These are phyloP conservation scores for Standfussiana lucernea DNA, from an alignment of 2,888 invertebrate genomes.

Conservation along the genomic window DNA sequence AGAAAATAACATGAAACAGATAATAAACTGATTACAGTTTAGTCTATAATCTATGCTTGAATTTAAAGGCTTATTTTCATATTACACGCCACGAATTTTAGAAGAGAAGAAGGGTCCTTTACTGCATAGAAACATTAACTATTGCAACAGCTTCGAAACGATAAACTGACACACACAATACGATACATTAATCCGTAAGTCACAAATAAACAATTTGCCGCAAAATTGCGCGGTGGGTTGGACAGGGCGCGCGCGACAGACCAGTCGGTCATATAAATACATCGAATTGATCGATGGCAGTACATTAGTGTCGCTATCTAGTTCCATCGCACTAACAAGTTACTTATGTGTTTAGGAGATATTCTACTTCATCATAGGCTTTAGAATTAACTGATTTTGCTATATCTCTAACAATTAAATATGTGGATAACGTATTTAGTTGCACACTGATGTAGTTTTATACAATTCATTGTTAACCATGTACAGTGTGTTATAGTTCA, in stretches of 20 bases:
- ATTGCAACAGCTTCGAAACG: constrained; percentile 4
- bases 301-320: constrained; percentile 64
- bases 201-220: constrained; percentile 53
- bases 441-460: neutral
- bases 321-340: constrained; percentile 56
- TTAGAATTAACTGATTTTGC: neutral
- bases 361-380: constrained; percentile 31
- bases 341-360: constrained; percentile 36
- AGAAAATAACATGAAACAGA: constrained; percentile 2
- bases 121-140: neutral
- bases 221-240: constrained; percentile 44
- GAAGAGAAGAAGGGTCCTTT: neutral
- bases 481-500: neutral
- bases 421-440: neutral
- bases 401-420: neutral
- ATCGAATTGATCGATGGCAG: constrained; percentile 66
- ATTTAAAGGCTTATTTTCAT: neutral
- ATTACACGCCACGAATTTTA: neutral
- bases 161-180: constrained; percentile 11
- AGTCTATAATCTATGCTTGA: constrained; percentile 16
- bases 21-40: neutral
- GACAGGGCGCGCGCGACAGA: constrained; percentile 54
- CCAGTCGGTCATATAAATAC: constrained; percentile 60
- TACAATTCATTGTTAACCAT: neutral
- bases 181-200: constrained; percentile 43